Evolutionary conservation across 1,140 invertebrate genomes (phyloP).

Genomic region (Sycophaga agraensis): DNA sequence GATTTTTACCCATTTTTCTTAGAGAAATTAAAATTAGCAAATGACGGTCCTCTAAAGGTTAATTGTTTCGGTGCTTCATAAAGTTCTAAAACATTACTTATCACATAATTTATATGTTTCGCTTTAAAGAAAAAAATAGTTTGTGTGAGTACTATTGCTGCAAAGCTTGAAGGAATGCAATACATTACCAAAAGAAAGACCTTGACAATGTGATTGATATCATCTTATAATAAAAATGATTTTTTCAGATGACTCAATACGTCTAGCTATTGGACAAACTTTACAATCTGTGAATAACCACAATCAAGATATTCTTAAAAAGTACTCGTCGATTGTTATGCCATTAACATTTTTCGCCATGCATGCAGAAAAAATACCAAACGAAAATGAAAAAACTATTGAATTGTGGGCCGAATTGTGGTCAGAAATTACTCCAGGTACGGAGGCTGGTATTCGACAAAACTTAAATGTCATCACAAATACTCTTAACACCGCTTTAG

Average conservation of each 20-base stretch:
- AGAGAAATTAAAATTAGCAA: no score
- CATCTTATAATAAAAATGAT: no score
- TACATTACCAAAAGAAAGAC: no score
- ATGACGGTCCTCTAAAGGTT: no score
- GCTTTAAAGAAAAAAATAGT: no score
- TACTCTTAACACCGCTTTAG: slow-evolving; percentile 69
- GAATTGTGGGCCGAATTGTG: slow-evolving; percentile 87
- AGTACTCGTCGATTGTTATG: slow-evolving; percentile 75
- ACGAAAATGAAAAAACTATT: slow-evolving; percentile 65
- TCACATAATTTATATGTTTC: no score
- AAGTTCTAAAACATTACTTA: no score
- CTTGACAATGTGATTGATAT: no score
- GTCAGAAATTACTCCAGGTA: slow-evolving; percentile 83
- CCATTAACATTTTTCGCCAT: slow-evolving; percentile 87
- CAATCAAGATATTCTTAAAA: slow-evolving; percentile 79
- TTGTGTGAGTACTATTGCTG: no score
- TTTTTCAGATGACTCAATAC: slow-evolving; percentile 66
- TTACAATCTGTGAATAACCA: slow-evolving; percentile 81
- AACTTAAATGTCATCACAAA: slow-evolving; percentile 75
- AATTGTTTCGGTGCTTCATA: no score
- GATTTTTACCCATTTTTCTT: no score
- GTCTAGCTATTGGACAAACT: slow-evolving; percentile 74
- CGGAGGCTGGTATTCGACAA: slow-evolving; percentile 77
- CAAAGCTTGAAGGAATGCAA: no score
- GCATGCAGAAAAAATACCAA: slow-evolving; percentile 74